Evolutionary conservation across 2,113 vertebrate genomes (phyloP).

Genomic region (Cisticola juncidis): DNA sequence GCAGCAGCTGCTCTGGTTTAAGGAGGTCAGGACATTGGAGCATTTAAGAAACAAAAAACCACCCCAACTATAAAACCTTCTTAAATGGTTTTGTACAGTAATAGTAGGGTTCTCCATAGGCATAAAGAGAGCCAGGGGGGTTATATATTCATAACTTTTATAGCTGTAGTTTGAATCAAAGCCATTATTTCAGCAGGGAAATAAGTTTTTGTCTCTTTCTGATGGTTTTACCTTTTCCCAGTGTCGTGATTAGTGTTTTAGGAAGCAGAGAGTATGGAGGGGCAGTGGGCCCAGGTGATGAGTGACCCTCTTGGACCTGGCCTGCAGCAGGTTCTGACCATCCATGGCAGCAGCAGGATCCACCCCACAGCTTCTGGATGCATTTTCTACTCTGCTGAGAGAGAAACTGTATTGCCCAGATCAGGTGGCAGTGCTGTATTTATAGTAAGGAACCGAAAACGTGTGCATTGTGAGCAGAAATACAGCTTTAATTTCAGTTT

Average conservation of each 20-base stretch:
- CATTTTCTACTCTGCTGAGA: neutral
- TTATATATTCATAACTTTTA: neutral
- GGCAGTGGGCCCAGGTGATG: accelerated
- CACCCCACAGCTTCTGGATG: neutral
- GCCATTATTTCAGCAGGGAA: neutral
- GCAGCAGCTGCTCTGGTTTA: constrained; percentile 63
- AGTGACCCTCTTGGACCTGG: neutral
- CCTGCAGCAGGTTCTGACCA: neutral
- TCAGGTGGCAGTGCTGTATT: neutral
- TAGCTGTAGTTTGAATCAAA: neutral
- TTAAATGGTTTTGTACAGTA: neutral
- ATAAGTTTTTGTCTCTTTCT: neutral
- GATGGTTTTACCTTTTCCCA: neutral
- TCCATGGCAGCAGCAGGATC: neutral
- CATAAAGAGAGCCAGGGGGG: neutral
- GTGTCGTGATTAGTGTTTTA: accelerated
- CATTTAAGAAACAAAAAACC: constrained; percentile 33
- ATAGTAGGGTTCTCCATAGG: neutral
- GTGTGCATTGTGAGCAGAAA: neutral
- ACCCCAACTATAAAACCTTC: neutral
- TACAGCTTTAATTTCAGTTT: neutral
- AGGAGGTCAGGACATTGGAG: constrained; percentile 42
- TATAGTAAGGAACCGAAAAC: neutral
- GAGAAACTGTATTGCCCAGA: neutral
- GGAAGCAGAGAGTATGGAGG: neutral